phyloP scores from a whole-genome alignment of 2,888 invertebrate species.

The Drosophila percnosoma region DNA sequence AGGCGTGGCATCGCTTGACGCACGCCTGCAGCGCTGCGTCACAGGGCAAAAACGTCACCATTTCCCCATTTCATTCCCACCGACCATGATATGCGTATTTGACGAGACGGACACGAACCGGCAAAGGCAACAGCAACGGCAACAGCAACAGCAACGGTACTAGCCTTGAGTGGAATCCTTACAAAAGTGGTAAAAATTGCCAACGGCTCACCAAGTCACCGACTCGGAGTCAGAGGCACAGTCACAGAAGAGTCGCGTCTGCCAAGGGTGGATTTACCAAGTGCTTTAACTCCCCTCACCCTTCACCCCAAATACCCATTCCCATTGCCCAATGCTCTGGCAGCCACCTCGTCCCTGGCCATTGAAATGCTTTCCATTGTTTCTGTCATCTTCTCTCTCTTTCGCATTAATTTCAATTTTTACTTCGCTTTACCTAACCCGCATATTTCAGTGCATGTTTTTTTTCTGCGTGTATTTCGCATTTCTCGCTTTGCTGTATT shows the following conservation, averaged over 20 bases:
- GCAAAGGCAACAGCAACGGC: slow-evolving; percentile 19
- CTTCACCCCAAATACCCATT: neutral
- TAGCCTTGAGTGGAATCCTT: slow-evolving; percentile 77
- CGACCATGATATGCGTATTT: slow-evolving; percentile 49
- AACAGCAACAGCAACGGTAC: slow-evolving; percentile 27
- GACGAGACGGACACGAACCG: slow-evolving; percentile 25
- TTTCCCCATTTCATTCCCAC: neutral
- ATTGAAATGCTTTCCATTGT: slow-evolving; percentile 60
- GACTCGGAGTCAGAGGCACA: slow-evolving; percentile 13
- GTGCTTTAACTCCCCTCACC: slow-evolving; percentile 29
- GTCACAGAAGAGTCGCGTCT: slow-evolving; percentile 2
- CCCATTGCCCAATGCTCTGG: slow-evolving; percentile 11
- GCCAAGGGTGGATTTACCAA: slow-evolving; percentile 73
- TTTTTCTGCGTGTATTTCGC: slow-evolving; percentile 10
- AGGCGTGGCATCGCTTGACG: slow-evolving; percentile 49
- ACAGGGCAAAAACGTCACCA: slow-evolving; percentile 34
- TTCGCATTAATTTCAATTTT: slow-evolving; percentile 23
- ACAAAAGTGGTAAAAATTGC: slow-evolving; percentile 76
- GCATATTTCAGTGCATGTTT: slow-evolving; percentile 12
- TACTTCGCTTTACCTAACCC: slow-evolving; percentile 13
- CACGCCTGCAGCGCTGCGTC: slow-evolving; percentile 61
- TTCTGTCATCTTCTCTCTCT: slow-evolving; percentile 45
- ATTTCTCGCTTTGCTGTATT: slow-evolving; percentile 39
- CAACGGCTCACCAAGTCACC: slow-evolving; percentile 48
- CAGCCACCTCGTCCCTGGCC: slow-evolving; percentile 14